Conservation (phyloP, 2,797 vertebrate species). For the Enteromius argenteus region DNA sequence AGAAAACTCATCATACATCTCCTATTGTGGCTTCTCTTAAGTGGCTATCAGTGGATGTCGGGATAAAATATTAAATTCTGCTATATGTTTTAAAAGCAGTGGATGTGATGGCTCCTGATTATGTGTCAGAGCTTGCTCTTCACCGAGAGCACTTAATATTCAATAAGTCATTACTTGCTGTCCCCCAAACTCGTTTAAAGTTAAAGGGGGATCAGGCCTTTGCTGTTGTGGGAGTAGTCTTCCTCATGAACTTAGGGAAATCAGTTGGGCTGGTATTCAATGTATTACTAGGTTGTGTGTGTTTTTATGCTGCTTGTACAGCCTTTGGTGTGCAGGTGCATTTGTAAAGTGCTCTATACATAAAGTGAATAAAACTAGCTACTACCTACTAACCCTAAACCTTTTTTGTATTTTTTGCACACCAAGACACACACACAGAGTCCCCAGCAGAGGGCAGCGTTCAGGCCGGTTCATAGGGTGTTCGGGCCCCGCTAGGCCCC, state of each 20-base stretch:
- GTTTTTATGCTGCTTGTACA: no score
- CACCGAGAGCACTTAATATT: no score
- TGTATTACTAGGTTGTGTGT: no score
- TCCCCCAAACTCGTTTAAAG: neutral
- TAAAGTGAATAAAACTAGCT: neutral
- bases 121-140: neutral
- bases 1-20: neutral
- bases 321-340: neutral
- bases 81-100: no score
- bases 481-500: neutral
- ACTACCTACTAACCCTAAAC: neutral
- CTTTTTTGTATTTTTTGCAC: neutral
- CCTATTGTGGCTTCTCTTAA: neutral
- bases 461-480: neutral
- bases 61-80: no score
- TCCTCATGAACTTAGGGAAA: neutral
- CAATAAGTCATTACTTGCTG: neutral
- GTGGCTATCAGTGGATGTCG: neutral
- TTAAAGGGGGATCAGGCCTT: neutral
- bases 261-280: neutral
- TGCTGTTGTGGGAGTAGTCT: neutral
- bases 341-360: neutral
- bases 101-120: neutral
- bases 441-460: constrained; percentile 65
- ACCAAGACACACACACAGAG: neutral